phyloP scores from a whole-genome alignment of 2,797 vertebrate genomes.

The Ciconia nigra region DNA sequence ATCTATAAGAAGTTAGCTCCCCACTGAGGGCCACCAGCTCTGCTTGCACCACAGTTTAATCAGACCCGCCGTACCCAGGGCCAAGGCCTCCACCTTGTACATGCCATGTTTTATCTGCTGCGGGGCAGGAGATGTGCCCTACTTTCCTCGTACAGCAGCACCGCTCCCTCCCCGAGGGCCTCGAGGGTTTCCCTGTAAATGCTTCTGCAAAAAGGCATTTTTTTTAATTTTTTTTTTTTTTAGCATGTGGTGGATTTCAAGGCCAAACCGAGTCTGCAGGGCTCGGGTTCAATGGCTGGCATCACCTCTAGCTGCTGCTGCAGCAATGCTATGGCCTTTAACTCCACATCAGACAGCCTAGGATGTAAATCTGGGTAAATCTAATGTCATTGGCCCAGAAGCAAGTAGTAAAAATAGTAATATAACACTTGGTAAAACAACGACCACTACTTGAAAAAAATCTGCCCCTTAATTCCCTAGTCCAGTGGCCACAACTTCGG shows the following conservation, averaged over 20 bases:
- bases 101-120: not conserved
- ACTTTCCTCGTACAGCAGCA: not conserved
- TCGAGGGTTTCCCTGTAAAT: not conserved
- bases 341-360: not conserved
- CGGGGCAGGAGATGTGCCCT: not conserved
- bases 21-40: not conserved
- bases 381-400: rapidly evolving
- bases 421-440: not conserved
- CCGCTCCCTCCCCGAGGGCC: not conserved
- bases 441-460: not conserved
- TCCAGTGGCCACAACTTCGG: not conserved
- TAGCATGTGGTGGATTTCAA: not conserved
- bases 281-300: rapidly evolving
- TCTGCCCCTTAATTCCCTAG: not conserved
- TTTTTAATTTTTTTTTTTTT: not conserved
- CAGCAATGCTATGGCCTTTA: not conserved
- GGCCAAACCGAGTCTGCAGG: not conserved
- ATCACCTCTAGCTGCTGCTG: not conserved
- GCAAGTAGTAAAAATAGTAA: not conserved
- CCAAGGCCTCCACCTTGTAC: not conserved
- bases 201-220: not conserved
- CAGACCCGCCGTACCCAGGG: not conserved
- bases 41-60: not conserved
- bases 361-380: not conserved
- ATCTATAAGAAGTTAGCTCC: not conserved